Conservation (phyloP, 2,888 invertebrate genomes). For the Alcis repandata region DNA sequence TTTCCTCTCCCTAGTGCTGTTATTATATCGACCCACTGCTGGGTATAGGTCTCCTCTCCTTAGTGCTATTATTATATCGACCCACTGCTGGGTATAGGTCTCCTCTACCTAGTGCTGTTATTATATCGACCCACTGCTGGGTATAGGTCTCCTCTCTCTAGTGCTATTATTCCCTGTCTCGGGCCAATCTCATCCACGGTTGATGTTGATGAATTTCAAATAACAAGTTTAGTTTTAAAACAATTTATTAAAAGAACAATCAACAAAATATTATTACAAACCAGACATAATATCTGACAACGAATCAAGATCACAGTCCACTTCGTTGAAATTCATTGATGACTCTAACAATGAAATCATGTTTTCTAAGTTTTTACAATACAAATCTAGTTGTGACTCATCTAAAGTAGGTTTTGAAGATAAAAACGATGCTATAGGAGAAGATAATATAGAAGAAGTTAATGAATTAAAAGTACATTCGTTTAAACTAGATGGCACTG, state of each 20-base stretch:
- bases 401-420: background rate
- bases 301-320: constrained; percentile 7
- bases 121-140: too few relatives aligned
- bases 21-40: too few relatives aligned
- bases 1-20: too few relatives aligned
- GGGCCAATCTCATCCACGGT: too few relatives aligned
- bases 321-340: constrained; percentile 9
- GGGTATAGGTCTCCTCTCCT: too few relatives aligned
- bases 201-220: too few relatives aligned
- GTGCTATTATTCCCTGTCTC: too few relatives aligned
- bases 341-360: constrained; percentile 14
- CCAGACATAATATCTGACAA: constrained; percentile 1
- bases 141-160: too few relatives aligned
- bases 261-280: constrained; percentile 5
- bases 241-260: constrained; percentile 6
- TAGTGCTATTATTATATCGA: too few relatives aligned
- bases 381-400: background rate
- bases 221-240: background rate
- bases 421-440: background rate
- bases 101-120: too few relatives aligned
- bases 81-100: too few relatives aligned
- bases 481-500: background rate
- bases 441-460: background rate
- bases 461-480: background rate
- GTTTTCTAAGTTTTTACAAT: constrained; percentile 18